Evolutionary conservation across 2,113 vertebrate genomes (phyloP), one percentile per base, ranked within the genome.

Genomic region (Zingel zingel): DNA sequence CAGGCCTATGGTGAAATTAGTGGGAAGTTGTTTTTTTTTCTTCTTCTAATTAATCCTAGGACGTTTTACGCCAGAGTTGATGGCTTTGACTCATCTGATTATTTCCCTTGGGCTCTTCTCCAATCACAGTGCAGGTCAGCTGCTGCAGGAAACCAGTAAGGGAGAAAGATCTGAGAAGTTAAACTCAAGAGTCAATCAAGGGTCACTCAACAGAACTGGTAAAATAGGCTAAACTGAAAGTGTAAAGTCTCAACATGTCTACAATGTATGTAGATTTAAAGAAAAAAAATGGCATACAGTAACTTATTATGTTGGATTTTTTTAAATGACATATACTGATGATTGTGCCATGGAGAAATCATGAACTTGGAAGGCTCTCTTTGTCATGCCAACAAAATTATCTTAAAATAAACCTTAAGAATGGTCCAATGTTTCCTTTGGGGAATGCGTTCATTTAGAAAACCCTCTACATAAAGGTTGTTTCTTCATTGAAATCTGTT

Each of bases 81-180:
- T 74, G 79, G 27, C 7, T 48, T 87, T 93, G 90, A 93, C 81
- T 93, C 93, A 94, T 92, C 74, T 62, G 61, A 68, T 81, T 27
- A 47, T 79, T 66, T 79, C 9, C 45, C 69, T 43, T 23, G 36
- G 58, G 64, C 47, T 70, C 45, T 19, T 33, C 6, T 69, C 7
- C 33, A 15, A n/a, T 65, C 25, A 39, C 65, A 56, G 5, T 23
- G 67, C 9, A 13, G 36, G 45, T 75, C 74, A 67, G 5, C 18
- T 53, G 59, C 30, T 64, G 12, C 3, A 50, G 33, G 39, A n/a
- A 23, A 57, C 0, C 59, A 62, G 23, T 18, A 48, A 50, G 25
- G 6, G 18, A 1, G 3, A 57, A 30, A 53, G 18, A 51, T 30
- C 16, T 50, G 30, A 47, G 15, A 39, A 1, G 36, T 53, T 48